Evolutionary conservation across 2,888 invertebrate species (phyloP).

Genomic region (Drosophila hamatofila): DNA sequence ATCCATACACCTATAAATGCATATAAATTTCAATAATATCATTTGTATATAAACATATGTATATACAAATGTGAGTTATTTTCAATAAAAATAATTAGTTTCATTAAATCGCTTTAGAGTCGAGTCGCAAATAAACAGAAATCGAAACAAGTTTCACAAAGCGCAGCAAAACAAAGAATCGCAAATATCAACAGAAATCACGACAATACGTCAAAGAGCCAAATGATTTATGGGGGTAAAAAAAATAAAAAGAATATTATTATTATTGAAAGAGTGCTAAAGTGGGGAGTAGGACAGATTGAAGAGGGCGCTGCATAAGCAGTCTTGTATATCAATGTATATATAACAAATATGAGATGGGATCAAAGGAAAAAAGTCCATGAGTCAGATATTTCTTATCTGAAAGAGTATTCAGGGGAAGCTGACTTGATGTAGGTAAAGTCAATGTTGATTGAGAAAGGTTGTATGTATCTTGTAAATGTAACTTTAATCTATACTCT

Average conservation of each 20-base stretch:
- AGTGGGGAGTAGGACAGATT: neutral
- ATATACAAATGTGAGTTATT: slow-evolving; percentile 6
- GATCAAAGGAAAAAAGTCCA: neutral
- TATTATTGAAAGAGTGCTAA: neutral
- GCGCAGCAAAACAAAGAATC: slow-evolving; percentile 18
- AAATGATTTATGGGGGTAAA: slow-evolving; percentile 16
- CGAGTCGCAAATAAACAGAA: slow-evolving; percentile 9
- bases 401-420: neutral
- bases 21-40: neutral
- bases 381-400: neutral
- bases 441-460: neutral
- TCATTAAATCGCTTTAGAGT: slow-evolving; percentile 30
- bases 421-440: neutral
- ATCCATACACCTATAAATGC: neutral
- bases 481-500: no score
- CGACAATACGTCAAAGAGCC: slow-evolving; percentile 24
- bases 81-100: slow-evolving; percentile 33
- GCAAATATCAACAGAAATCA: slow-evolving; percentile 26
- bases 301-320: slow-evolving; percentile 10
- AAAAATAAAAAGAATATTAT: neutral
- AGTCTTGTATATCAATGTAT: slow-evolving; percentile 17
- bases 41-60: slow-evolving; percentile 9
- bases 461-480: neutral
- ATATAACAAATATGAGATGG: slow-evolving; percentile 14
- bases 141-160: slow-evolving; percentile 42